phyloP scores from a whole-genome alignment of 2,888 invertebrate genomes.

The Drosophila subquinaria region DNA sequence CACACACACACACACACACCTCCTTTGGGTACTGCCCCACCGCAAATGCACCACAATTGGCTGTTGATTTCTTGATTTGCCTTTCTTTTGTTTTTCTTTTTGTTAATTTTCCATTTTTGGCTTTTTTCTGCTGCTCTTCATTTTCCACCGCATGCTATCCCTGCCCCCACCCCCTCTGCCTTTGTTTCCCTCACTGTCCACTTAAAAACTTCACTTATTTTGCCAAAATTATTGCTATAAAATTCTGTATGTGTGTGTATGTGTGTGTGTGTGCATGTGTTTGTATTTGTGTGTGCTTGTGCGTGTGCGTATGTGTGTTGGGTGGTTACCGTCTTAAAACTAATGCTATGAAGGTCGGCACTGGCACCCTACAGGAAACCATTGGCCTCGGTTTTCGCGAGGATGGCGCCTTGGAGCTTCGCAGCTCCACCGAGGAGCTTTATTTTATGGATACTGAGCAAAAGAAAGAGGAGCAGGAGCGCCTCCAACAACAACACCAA shows the following conservation, averaged over 20 bases:
- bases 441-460: slow-evolving; percentile 90
- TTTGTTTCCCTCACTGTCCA: not conserved
- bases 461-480: slow-evolving; percentile 84
- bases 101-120: slow-evolving; percentile 23
- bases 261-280: slow-evolving; percentile 40
- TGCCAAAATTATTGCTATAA: slow-evolving; percentile 37
- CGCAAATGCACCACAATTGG: slow-evolving; percentile 68
- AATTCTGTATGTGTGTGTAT: slow-evolving; percentile 47
- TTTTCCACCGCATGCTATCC: slow-evolving; percentile 35
- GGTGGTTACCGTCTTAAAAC: slow-evolving; percentile 74
- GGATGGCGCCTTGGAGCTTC: slow-evolving; percentile 93
- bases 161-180: not conserved
- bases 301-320: slow-evolving; percentile 40
- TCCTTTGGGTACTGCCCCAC: slow-evolving; percentile 19
- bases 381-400: slow-evolving; percentile 88
- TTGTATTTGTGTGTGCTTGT: slow-evolving; percentile 15
- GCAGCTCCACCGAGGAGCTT: slow-evolving; percentile 95
- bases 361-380: slow-evolving; percentile 86
- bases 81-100: slow-evolving; percentile 40
- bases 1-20: slow-evolving; percentile 38
- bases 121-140: slow-evolving; percentile 4
- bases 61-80: slow-evolving; percentile 68
- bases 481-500: slow-evolving; percentile 76
- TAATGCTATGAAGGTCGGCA: slow-evolving; percentile 86
- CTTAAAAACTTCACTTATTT: slow-evolving; percentile 24